A percentile compares a stretch with the other conserved stretches of the same genome.
Conservation (phyloP, 1,140 invertebrate species). For the Aphelenchoides besseyi region DNA sequence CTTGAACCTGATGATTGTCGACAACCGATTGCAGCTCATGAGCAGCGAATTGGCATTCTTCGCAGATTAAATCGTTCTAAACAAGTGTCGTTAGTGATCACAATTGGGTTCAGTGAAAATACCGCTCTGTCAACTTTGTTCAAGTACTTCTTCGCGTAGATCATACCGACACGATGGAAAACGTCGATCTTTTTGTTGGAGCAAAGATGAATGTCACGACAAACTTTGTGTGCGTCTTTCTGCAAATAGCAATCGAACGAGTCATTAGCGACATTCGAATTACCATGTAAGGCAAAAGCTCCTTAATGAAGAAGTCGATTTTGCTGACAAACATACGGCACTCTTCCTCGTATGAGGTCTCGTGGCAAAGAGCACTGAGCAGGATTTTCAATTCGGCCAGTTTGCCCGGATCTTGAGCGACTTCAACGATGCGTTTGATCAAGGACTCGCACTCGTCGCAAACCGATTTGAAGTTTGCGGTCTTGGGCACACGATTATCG, state of each 20-base stretch:
- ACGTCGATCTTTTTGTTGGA: slow-evolving; percentile 51
- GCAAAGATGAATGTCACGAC: slow-evolving; percentile 55
- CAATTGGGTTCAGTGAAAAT: slow-evolving; percentile 22
- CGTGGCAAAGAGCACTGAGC: slow-evolving; percentile 50
- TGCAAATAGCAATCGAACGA: slow-evolving; percentile 30
- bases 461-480: slow-evolving; percentile 17
- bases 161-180: slow-evolving; percentile 58
- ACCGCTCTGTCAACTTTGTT: slow-evolving; percentile 39
- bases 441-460: slow-evolving; percentile 48
- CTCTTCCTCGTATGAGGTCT: slow-evolving; percentile 56
- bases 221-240: slow-evolving; percentile 52
- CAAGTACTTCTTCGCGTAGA: slow-evolving; percentile 50
- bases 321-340: slow-evolving; percentile 56
- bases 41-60: slow-evolving; percentile 61
- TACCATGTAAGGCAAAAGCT: slow-evolving; percentile 56
- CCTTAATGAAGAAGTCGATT: slow-evolving; percentile 53
- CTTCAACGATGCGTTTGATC: slow-evolving; percentile 53
- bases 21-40: slow-evolving; percentile 49
- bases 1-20: slow-evolving; percentile 46
- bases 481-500: slow-evolving; percentile 31
- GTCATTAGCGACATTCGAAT: slow-evolving; percentile 19
- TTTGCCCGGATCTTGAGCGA: slow-evolving; percentile 55
- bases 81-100: not conserved
- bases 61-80: slow-evolving; percentile 55
- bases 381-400: slow-evolving; percentile 54